Evolutionary conservation across 2,888 invertebrate species (phyloP), one percentile per base, ranked within the genome.

Genomic region (Cepaea hortensis): DNA sequence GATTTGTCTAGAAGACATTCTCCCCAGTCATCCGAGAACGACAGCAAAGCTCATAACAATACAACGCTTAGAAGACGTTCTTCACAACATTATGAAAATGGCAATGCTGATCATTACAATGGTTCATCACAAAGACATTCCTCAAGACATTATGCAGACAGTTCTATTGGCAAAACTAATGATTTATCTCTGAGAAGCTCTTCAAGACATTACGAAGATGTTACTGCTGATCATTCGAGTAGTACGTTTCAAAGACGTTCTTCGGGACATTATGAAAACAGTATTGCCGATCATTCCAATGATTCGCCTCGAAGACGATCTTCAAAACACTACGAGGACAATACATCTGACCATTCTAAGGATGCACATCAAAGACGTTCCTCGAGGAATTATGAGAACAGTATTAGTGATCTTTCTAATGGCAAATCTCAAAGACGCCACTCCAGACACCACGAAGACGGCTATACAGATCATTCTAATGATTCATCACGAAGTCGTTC

Each of bases 301-400:
- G 62, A 79, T 15, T 62, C 20, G 23, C 61, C 79, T 62, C 20
- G 62, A 61, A 79, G 62, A 61, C n/a, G 35, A 7, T 50, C 50
- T 50, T 79, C 79, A 11, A 61, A 23, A 79, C 5, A 62, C 35
- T 61, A 62, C 35, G 61, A 61, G 23, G 20, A 23, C n/a, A 23
- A 23, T 15, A 3, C 61, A 18, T 7, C 62, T 79, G 79, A 62
- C n/a, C 23, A 23, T 7, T 9, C 62, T 3, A 79, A 23, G 23
- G 62, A 62, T 62, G 23, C 62, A 23, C 11, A 55, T 79, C 61
- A 23, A 79, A 79, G 35, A 61, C n/a, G 79, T 62, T 76, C 73
- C 2, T 77, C 79, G n/a, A 79, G 79, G 61, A n/a, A 79, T 23
- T 79, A 46, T 35, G 35, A 79, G 23, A 13, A 61, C 18, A 61